Percentiles rank a stretch among this genome's conserved stretches.
Conservation (phyloP, 2,888 invertebrate genomes). For the Heliconius erato region DNA sequence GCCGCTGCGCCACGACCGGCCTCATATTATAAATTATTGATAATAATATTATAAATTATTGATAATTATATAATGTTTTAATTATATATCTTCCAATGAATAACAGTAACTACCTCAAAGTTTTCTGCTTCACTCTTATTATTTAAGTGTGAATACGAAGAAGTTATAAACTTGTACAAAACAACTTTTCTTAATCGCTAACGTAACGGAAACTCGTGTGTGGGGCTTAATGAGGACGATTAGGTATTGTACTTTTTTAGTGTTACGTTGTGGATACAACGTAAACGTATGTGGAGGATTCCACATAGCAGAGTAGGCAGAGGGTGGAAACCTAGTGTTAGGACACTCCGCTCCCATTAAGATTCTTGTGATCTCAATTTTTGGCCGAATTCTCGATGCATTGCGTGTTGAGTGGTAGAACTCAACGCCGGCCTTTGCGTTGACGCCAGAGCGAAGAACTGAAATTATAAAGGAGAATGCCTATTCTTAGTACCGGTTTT, state of each 20-base stretch:
- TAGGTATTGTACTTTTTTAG: background rate
- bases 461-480: too few species aligned
- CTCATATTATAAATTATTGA: too few species aligned
- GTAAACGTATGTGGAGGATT: too few species aligned
- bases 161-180: slow-evolving; percentile 8
- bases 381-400: too few species aligned
- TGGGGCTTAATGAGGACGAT: background rate
- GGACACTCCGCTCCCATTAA: too few species aligned
- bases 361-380: too few species aligned
- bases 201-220: background rate
- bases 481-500: too few species aligned
- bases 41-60: too few species aligned
- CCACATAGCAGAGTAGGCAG: background rate
- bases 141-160: slow-evolving; percentile 1
- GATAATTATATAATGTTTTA: background rate
- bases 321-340: background rate
- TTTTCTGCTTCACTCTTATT: background rate
- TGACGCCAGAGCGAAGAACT: too few species aligned
- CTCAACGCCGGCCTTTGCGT: too few species aligned
- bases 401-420: too few species aligned
- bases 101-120: background rate
- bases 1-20: too few species aligned
- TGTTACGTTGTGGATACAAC: background rate
- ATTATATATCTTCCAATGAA: background rate
- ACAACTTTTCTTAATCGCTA: slow-evolving; percentile 8